These are phyloP conservation scores for Merops nubicus DNA, from an alignment of 2,113 vertebrate genomes.

Conservation along the genomic window DNA sequence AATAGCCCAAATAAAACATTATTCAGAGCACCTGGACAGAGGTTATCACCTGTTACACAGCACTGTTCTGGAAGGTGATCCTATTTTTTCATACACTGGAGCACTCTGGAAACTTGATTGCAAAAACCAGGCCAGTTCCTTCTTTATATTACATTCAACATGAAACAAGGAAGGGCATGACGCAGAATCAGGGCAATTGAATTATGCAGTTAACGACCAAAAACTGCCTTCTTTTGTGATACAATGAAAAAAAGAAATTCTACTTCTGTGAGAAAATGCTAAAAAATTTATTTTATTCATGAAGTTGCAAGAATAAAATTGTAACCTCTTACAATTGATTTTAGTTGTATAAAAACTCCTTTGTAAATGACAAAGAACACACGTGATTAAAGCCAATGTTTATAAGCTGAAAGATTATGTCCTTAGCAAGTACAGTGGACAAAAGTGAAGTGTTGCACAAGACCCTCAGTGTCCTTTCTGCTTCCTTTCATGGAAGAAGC, in stretches of 20 bases:
- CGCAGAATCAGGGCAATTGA: constrained; percentile 28
- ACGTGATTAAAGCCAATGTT: constrained; percentile 23
- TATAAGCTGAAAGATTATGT: constrained; percentile 7
- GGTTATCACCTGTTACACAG: constrained; percentile 66
- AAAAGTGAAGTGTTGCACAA: constrained; percentile 43
- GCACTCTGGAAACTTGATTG: constrained; percentile 30
- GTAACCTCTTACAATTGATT: constrained; percentile 37
- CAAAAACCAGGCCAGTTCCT: constrained; percentile 39
- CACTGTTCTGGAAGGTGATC: constrained; percentile 42
- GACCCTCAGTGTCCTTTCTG: constrained; percentile 22
- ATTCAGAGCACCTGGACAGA: constrained; percentile 53
- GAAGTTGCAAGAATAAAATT: constrained; percentile 43
- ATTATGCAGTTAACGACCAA: constrained; percentile 18
- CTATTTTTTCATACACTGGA: constrained; percentile 46
- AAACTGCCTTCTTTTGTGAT: background rate
- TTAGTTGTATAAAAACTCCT: constrained; percentile 25
- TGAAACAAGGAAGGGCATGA: background rate
- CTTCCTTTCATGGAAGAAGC: constrained; percentile 33
- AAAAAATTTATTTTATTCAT: constrained; percentile 40
- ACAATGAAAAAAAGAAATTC: constrained; percentile 7
- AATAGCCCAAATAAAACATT: background rate
- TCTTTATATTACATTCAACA: constrained; percentile 2
- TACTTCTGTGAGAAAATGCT: constrained; percentile 44
- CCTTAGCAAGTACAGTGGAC: constrained; percentile 33
- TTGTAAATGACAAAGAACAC: constrained; percentile 16